These are phyloP conservation scores for Aphis gossypii DNA, from an alignment of 1,140 invertebrate genomes.

Conservation along the genomic window DNA sequence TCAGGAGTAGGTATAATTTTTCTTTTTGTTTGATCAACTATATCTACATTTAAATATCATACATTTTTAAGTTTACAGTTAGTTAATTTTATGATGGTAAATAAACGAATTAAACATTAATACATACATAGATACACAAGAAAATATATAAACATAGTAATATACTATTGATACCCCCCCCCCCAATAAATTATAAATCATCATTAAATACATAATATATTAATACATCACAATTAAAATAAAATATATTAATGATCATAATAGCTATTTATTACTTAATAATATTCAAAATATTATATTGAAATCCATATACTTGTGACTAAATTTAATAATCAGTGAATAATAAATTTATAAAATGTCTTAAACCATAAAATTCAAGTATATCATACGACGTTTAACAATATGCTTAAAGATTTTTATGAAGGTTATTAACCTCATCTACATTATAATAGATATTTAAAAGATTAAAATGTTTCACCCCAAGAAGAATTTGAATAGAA, in stretches of 20 bases:
- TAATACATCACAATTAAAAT: too few relatives aligned
- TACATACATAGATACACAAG: background rate
- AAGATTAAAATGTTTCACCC: background rate
- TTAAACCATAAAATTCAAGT: background rate
- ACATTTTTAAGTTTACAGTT: background rate
- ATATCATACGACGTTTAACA: background rate
- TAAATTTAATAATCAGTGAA: background rate
- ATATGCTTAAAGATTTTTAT: background rate
- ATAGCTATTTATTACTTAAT: background rate
- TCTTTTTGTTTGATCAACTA: background rate
- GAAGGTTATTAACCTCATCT: background rate
- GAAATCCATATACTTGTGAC: too few relatives aligned
- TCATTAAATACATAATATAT: too few relatives aligned
- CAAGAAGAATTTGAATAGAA: conserved; percentile 9
- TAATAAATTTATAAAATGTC: background rate
- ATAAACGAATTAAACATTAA: too few relatives aligned
- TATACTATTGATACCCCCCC: too few relatives aligned
- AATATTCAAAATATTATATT: too few relatives aligned
- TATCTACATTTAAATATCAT: background rate
- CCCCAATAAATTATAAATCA: too few relatives aligned
- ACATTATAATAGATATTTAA: background rate
- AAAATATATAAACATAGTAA: background rate
- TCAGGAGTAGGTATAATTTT: too few relatives aligned
- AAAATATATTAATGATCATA: background rate
- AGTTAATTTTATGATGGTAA: background rate